Percentiles rank a stretch among this genome's conserved stretches.
phyloP scores from a whole-genome alignment of 2,797 vertebrate genomes.

The Okamejei kenojei region DNA sequence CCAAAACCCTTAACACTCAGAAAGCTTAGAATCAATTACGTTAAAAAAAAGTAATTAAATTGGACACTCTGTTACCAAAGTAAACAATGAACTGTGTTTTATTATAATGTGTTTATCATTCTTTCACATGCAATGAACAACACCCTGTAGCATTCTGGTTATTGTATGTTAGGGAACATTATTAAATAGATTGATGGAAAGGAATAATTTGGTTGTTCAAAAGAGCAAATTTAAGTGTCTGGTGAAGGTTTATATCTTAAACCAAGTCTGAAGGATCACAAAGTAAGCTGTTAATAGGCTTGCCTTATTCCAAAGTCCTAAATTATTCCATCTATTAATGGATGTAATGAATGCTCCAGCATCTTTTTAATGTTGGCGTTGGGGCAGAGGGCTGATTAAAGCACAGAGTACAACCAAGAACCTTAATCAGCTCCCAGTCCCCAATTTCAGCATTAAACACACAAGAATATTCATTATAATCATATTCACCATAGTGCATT shows the following conservation, averaged over 20 bases:
- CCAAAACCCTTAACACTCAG: not conserved
- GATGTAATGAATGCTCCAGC: constrained; percentile 9
- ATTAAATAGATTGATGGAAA: constrained; percentile 5
- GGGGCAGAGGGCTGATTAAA: constrained; percentile 28
- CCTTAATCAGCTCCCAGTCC: constrained; percentile 8
- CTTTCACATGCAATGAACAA: not conserved
- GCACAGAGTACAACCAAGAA: not conserved
- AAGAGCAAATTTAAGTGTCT: not conserved
- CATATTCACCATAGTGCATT: not conserved
- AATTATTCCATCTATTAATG: constrained; percentile 21
- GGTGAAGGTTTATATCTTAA: not conserved
- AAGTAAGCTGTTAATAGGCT: constrained; percentile 15
- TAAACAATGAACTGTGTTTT: not conserved
- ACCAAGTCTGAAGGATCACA: not conserved
- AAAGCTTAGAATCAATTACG: not conserved
- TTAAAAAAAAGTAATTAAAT: not conserved
- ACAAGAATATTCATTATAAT: constrained; percentile 32
- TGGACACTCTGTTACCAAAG: not conserved
- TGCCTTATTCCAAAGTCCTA: constrained; percentile 18
- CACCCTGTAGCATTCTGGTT: not conserved
- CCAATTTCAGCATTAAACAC: constrained; percentile 33
- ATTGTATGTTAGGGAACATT: not conserved
- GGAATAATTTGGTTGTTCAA: not conserved
- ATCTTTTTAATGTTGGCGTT: not conserved
- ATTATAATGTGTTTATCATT: not conserved